Evolutionary conservation across 2,888 invertebrate genomes (phyloP).

Genomic region (Leucophenga montana): DNA sequence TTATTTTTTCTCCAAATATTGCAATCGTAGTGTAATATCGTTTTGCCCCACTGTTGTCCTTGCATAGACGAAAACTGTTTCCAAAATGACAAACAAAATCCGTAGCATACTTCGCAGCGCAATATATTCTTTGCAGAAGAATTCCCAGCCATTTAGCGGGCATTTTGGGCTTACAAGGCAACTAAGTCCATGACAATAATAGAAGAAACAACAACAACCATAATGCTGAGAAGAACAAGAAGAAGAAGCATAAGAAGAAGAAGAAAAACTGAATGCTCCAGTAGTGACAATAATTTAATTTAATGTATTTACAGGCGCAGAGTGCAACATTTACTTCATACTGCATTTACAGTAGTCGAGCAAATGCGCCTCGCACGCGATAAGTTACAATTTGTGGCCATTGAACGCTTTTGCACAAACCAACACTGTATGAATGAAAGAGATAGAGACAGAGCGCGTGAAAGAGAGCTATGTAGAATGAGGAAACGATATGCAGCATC

Average conservation of each 20-base stretch:
- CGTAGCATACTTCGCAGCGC: conserved; percentile 43
- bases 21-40: no score
- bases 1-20: no score
- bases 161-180: conserved; percentile 46
- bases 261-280: conserved; percentile 36
- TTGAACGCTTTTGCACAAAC: neutral
- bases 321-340: neutral
- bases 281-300: conserved; percentile 64
- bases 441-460: no score
- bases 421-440: neutral
- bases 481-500: no score
- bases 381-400: conserved; percentile 21
- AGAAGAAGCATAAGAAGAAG: neutral
- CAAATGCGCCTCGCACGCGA: conserved; percentile 1
- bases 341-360: neutral
- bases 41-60: neutral
- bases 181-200: conserved; percentile 45
- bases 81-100: conserved; percentile 37
- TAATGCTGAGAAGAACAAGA: neutral
- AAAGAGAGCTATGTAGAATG: no score
- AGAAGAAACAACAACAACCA: conserved; percentile 29
- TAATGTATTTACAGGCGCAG: conserved; percentile 57
- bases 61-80: neutral
- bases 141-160: conserved; percentile 49
- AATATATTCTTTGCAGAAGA: conserved; percentile 26